Evolutionary conservation across 2,113 vertebrate species (phyloP).

Genomic region (cattle (Bos taurus)): ARS-UCD2.0 NC_082638.1:4695001-4695500

Average conservation of each 20-base stretch:
- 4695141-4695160: not conserved
- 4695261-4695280: rapidly evolving
- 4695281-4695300: too few species aligned
- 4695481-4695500: rapidly evolving
- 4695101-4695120: not conserved
- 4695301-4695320: rapidly evolving
- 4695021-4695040: not conserved
- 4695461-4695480: rapidly evolving
- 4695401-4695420: not conserved
- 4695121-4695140: not conserved
- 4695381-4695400: rapidly evolving
- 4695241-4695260: rapidly evolving
- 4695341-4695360: not conserved
- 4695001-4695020: not conserved
- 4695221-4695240: not conserved
- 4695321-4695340: rapidly evolving
- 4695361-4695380: rapidly evolving
- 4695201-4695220: not conserved
- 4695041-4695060: not conserved
- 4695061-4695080: not conserved
- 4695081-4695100: not conserved
- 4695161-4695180: not conserved
- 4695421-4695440: not conserved
- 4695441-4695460: not conserved
- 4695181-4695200: not conserved